Evolutionary conservation across 2,113 vertebrate species (phyloP), one percentile per base, ranked within the genome.

Genomic region (Actenoides hombroni): DNA sequence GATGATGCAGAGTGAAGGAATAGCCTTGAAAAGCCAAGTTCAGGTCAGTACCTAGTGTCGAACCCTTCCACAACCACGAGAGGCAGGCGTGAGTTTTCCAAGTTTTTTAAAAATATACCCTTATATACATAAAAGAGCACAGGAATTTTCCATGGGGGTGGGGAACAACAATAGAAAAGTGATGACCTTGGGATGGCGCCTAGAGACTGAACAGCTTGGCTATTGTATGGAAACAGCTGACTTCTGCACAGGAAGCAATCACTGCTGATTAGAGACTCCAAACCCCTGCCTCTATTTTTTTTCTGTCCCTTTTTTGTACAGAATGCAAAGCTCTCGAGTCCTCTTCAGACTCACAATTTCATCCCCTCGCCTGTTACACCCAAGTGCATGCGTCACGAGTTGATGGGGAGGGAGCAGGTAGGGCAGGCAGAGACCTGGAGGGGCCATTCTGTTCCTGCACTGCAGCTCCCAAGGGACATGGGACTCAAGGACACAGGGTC

Each of bases 211-310:
- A 90, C 82, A 95, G 82, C 49, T 94, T 91, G 83, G 46, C 96
- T 94, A 96, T 97, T 98, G 96, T 97, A 71, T 92, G 84, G 97
- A 98, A 97, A 95, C 98, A 98, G 98, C 98, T 98, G 98, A 98
- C 97, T 97, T 97, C 96, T 97, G 96, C 88, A 97, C 96, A 98
- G 98, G 98, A 98, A 98, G 95, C 93, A 97, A 96, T 98, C 96
- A 91, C 68, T 86, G 87, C 85, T 96, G 96, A 93, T 97, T 97
- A 93, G 92, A 88, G 96, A 82, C 94, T 97, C 74, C 90, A 86
- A 96, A 73, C 35, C 65, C 40, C 76, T 91, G 85, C 56, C 81
- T 96, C 83, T 83, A 24, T 77, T 92, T 86, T 54, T 26, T 80
- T 85, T 89, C 15, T 78, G 16, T 57, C 16, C 48, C 59, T 68